Conservation (phyloP, 2,113 vertebrate species). For the Lathamus discolor region DNA sequence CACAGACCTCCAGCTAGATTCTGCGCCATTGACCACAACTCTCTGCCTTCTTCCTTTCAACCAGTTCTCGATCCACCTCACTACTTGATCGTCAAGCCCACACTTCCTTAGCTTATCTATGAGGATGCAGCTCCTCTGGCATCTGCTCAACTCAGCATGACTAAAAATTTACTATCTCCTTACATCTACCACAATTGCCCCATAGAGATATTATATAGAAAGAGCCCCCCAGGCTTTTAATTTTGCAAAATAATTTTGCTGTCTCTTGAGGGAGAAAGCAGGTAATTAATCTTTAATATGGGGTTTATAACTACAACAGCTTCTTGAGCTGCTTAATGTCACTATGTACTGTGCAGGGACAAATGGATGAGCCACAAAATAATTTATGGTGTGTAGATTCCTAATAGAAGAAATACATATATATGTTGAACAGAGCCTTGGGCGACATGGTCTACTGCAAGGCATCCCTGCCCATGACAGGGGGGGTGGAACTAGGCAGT, state of each 20-base stretch:
- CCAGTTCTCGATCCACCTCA: no score
- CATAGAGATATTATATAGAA: background rate
- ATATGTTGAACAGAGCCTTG: background rate
- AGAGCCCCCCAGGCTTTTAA: background rate
- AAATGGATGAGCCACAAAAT: background rate
- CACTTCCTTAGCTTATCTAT: no score
- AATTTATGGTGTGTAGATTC: background rate
- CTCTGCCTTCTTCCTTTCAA: no score
- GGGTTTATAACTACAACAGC: background rate
- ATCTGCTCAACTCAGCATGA: background rate
- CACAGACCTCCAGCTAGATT: no score
- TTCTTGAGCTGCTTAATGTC: background rate
- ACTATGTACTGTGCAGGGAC: background rate
- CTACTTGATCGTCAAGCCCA: no score
- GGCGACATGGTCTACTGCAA: background rate
- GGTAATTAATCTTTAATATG: background rate
- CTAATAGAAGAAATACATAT: background rate
- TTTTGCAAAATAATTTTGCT: background rate
- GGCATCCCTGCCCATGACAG: background rate
- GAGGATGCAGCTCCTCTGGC: background rate
- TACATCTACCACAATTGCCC: background rate
- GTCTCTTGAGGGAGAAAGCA: background rate
- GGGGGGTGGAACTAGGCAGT: background rate
- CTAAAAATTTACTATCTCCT: background rate
- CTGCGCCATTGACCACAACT: no score